These are phyloP conservation scores for Masnerella sp. DNA, from an alignment of 2,888 invertebrate genomes.

Conservation along the genomic window DNA sequence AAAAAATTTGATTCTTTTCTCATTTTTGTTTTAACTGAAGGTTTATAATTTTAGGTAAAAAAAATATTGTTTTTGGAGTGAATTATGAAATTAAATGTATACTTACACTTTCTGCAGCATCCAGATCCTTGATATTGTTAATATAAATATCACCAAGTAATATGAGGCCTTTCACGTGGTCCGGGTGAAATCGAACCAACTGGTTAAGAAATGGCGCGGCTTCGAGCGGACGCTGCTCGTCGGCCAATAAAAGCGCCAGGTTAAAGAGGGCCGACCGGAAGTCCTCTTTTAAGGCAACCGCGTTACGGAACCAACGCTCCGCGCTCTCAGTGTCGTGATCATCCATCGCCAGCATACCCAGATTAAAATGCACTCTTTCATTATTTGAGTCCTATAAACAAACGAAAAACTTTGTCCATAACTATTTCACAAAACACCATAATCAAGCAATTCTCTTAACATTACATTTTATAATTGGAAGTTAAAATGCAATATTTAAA, in stretches of 20 bases:
- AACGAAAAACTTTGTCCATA: conserved; percentile 7
- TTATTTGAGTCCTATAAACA: conserved; percentile 83
- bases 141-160: conserved; percentile 97
- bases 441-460: no score
- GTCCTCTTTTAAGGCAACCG: conserved; percentile 91
- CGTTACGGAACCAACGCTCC: conserved; percentile 93
- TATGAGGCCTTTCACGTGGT: conserved; percentile 96
- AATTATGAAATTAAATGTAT: not conserved
- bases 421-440: conserved; percentile 6
- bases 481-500: no score
- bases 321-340: conserved; percentile 92
- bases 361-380: conserved; percentile 95
- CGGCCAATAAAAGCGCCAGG: conserved; percentile 92
- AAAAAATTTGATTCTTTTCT: not conserved
- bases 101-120: conserved; percentile 94
- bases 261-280: conserved; percentile 97
- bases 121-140: conserved; percentile 95
- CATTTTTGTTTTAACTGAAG: conserved; percentile 2
- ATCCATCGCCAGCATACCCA: conserved; percentile 98
- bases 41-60: conserved; percentile 20
- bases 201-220: conserved; percentile 95
- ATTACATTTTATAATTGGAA: no score
- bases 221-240: conserved; percentile 91
- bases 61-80: no score
- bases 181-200: conserved; percentile 92